Base-by-base conservation (phyloP, 1,140 invertebrate genomes). In the Lethocerus indicus region DNA sequence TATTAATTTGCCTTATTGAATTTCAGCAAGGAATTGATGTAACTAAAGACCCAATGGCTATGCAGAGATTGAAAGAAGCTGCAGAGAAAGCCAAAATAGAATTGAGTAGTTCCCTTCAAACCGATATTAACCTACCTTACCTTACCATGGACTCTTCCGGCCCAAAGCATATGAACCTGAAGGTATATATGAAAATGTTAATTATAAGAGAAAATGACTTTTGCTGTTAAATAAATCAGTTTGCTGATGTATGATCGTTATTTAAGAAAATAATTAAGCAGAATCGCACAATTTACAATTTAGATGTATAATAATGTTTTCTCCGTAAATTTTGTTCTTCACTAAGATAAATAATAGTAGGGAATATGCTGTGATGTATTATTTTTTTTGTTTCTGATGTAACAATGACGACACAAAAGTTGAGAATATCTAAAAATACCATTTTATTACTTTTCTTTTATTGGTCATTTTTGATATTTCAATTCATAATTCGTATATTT, bases 41-140 rank as follows among this genome's bases (percentile, higher is more conserved):
- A 4, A 80, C 80, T 6, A 98, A 98, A 62, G 95, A 99, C 64
- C 75, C 80, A 24, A 97, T 98, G 92, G 95, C 96, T 1, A 93
- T 99, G 88, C 95, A 98, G 64, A 75, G 95, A 54, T 68, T 99
- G 27, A 94, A 96, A 65, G 95, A 99, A 71, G 95, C 95, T 0
- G 85, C 95, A 0, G 95, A 99, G 67, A 99, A 99, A 63, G 95
- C 96, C 0, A 99, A 99, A 67, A 93, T 92, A 60, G 95, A 98
- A 66, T 68, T 98, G 1, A 97, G 92, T 0, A 93, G 91, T 14
- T 85, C 93, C 0, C 63, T 83, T n/a, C 85, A 98, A 71, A 98
- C 95, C 0, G 96, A 99, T 62, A 92, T 99, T 58, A 99, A 98
- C 67, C 71, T 99, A 41, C 96, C 96, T 0, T 99, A 98, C 60